Conservation (phyloP, 64 coral and sea anemone species). For the Dendronephthya gigantea region DNA sequence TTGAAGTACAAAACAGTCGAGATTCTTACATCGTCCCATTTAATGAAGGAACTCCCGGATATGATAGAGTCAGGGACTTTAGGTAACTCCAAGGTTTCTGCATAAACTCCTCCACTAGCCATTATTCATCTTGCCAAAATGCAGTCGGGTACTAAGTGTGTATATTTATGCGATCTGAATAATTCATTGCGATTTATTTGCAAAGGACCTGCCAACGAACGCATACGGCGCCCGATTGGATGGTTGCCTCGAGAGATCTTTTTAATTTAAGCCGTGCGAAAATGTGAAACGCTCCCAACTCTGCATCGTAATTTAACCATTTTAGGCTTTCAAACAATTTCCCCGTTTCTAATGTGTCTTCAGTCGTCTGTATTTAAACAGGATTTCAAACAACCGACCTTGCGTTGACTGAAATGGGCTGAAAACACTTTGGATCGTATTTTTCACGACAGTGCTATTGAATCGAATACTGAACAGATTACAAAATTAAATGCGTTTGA, state of each 20-base stretch:
- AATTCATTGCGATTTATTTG: slow-evolving; percentile 12
- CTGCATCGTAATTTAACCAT: no score
- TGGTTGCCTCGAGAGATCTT: background rate
- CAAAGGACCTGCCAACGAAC: background rate
- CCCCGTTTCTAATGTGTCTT: no score
- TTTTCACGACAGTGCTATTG: no score
- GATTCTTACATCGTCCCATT: slow-evolving; percentile 1
- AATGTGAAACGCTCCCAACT: no score
- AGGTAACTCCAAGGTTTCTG: background rate
- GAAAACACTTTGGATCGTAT: no score
- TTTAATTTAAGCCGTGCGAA: no score
- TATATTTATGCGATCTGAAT: slow-evolving; percentile 10
- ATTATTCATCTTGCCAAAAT: slow-evolving; percentile 2
- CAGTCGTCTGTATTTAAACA: no score
- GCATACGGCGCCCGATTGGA: background rate
- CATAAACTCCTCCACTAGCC: slow-evolving; percentile 5
- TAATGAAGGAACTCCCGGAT: background rate
- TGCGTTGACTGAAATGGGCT: no score
- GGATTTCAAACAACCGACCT: no score
- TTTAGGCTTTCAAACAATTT: no score
- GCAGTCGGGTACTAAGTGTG: background rate
- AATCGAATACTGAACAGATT: no score
- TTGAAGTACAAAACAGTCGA: background rate
- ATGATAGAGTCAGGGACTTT: background rate
- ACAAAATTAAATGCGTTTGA: no score